Evolutionary conservation across 2,888 invertebrate species (phyloP), one percentile per base, ranked within the genome.

Genomic region (Spodoptera littoralis): DNA sequence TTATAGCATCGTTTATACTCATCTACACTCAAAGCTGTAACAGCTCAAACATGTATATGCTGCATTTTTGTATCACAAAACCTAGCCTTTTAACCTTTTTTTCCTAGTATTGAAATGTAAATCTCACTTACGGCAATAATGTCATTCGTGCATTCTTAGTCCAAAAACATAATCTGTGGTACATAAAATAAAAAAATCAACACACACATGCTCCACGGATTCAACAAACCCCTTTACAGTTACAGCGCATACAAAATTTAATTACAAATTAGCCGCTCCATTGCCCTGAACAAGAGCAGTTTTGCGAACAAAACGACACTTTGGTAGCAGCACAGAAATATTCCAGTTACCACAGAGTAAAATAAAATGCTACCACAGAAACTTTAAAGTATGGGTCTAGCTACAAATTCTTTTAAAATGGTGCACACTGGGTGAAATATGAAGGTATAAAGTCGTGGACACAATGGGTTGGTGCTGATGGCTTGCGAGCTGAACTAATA

Each of bases 371-470:
- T 55, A 54, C 62, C 47, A 11, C 66, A 43, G 54, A 55, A 46
- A 47, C 70, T 63, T 65, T 65, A 73, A 76, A 73, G 61, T 76
- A 79, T 76, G 50, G 56, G 53, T 65, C 58, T 60, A 45, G 67
- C 64, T 36, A 65, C 63, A 68, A 76, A 76, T 76, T 71, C 66
- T 44, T 41, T 79, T 77, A 69, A 77, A 69, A 71, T 60, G 42
- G 46, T 49, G 65, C 48, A 24, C 47, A 47, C 58, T 59, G 71
- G 55, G 58, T 43, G 60, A 71, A 73, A 73, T 73, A 70, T 75
- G 58, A 54, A 24, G 46, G 60, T 59, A 71, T 76, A 76, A 73
- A 71, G 60, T 66, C 58, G 54, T 46, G 43, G 46, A 56, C 59
- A 48, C 50, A 60, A 67, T 55, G 52, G 64, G 56, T 48, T 53